These are phyloP conservation scores for Rhynchomys soricoides DNA, from an alignment of 2,113 vertebrate species.

Conservation along the genomic window DNA sequence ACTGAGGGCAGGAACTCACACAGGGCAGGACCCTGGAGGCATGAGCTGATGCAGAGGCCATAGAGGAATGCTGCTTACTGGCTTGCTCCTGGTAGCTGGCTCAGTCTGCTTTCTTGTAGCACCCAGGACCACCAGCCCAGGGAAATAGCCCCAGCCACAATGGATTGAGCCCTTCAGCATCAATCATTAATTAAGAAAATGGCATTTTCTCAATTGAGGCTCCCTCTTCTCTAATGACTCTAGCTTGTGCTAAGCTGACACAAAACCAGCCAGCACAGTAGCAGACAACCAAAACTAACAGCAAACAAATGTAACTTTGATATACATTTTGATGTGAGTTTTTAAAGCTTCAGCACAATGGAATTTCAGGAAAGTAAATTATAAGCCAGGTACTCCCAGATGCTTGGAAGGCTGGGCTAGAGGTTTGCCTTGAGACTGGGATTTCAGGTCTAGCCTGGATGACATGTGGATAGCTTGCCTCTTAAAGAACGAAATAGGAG, in stretches of 20 bases:
- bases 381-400: no score
- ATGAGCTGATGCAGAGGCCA: not conserved
- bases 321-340: conserved; percentile 7
- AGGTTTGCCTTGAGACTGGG: no score
- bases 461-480: not conserved
- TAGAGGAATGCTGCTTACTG: not conserved
- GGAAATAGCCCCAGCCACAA: not conserved
- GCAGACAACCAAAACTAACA: conserved; percentile 17
- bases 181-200: not conserved
- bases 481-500: not conserved
- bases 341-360: not conserved
- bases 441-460: not conserved
- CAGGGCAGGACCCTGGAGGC: not conserved
- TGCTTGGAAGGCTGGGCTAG: no score
- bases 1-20: not conserved
- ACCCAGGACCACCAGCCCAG: not conserved
- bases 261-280: not conserved
- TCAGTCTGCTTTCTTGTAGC: not conserved
- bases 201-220: not conserved
- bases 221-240: not conserved
- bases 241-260: not conserved
- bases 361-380: conserved; percentile 22
- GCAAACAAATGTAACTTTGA: not conserved
- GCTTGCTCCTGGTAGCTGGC: not conserved
- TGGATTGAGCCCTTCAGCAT: no score